A percentile compares a stretch with the other conserved stretches of the same genome.
These are phyloP conservation scores for Ibidorhyncha struthersii DNA, from an alignment of 2,113 vertebrate species.

Conservation along the genomic window DNA sequence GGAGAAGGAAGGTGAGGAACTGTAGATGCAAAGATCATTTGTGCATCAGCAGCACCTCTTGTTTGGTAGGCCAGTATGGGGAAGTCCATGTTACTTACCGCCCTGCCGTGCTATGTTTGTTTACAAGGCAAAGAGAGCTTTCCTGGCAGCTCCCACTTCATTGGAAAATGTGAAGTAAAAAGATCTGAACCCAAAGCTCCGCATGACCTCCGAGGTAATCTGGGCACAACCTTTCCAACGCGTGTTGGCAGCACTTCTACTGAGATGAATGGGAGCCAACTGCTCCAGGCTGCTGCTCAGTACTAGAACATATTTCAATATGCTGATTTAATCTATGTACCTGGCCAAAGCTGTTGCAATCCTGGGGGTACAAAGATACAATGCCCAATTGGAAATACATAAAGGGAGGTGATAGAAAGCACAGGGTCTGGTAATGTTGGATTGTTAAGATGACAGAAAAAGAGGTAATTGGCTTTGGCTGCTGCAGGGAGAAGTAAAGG, in stretches of 20 bases:
- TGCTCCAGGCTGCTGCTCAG: neutral
- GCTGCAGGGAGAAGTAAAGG: neutral
- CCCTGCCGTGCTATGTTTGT: rapidly evolving
- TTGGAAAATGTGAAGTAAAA: neutral
- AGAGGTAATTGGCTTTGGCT: neutral
- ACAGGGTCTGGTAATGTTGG: neutral
- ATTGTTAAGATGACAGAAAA: neutral
- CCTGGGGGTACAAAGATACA: neutral
- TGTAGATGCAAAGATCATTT: neutral
- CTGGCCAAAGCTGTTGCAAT: neutral
- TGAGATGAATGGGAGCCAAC: neutral
- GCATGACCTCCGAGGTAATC: neutral
- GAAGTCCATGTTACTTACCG: neutral
- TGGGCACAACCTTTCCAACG: neutral
- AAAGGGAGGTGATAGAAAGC: neutral
- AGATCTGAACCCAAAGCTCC: neutral
- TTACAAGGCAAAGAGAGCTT: neutral
- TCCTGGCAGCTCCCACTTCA: neutral
- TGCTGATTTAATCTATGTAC: conserved; percentile 66
- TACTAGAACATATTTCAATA: conserved; percentile 54
- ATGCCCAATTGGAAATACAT: neutral
- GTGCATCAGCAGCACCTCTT: neutral
- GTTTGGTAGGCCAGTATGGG: neutral
- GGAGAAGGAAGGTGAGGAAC: neutral
- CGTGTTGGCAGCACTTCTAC: neutral